Base-by-base conservation (phyloP, 2,113 vertebrate genomes). In the Menidia beryllina region DNA sequence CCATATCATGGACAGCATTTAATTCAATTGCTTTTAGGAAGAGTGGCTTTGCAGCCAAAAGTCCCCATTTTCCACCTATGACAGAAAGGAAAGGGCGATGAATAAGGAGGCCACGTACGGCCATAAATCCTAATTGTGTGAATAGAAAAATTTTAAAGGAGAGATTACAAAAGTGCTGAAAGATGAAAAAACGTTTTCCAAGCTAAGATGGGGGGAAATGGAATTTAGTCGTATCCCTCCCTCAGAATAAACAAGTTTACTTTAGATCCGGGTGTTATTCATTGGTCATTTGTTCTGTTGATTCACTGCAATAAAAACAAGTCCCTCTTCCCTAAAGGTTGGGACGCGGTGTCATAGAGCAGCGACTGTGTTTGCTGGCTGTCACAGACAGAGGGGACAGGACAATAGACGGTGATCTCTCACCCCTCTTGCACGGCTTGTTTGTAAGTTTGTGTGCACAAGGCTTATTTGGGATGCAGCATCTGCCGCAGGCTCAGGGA, bases 401-500 rank as follows among this genome's bases (percentile, higher is more conserved):
- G 64, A 83, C 62, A 75, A 74, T 65, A 67, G 50, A 51, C 62
- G 43, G 57, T 57, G 79, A 77, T 71, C 79, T 60, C 21, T 90
- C 69, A 79, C 76, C 58, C 78, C 57, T 54, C 61, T 77, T 63
- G 50, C 58, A 58, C 20, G 34, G 20, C 61, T 65, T 73, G 82
- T 80, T 82, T 79, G 69, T 53, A 86, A 76, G 52, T 76, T 84
- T 10, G 69, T 88, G 84, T 86, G 83, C 85, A 71, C 75, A 38
- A 21, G 48, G 56, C 68, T 88, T 80, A 79, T 90, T 90, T 89
- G 66, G 68, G 84, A 88, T 86, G 81, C 88, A 88, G 71, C 75
- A 61, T 86, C 75, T 83, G 84, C 72, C 27, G 45, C 71, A 69
- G 51, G 38, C 69, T 72, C 63, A 58, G 49, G 70, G 65, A 78